Evolutionary conservation across 2,797 vertebrate genomes (phyloP), one percentile per base, ranked within the genome.

Genomic region (Rhinatrema bivittatum): DNA sequence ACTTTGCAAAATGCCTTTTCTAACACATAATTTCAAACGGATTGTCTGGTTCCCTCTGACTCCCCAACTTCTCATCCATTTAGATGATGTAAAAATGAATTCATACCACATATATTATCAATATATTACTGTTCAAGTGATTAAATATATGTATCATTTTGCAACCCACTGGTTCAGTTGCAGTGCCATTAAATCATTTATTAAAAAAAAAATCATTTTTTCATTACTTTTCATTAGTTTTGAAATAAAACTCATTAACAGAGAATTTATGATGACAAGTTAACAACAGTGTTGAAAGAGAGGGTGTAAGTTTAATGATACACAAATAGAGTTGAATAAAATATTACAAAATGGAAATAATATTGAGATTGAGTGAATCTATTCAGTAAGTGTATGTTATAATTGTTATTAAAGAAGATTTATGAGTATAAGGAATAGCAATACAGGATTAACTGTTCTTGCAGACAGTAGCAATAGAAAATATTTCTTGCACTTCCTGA

Each of bases 261-360:
- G 15, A 55, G 53, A 36, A 70, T 75, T 68, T 74, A 67, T 68
- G 62, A 57, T 62, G 56, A 74, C 36, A 63, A 70, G 57, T 65
- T 69, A 72, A 67, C 41, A 61, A 56, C 16, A 34, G 10, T 37
- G 32, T 41, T 46, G 56, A 45, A 55, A 13, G 2, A 0, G 58
- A 63, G 22, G 9, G 41, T 62, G 59, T 33, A 62, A 53, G 9
- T 39, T 64, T 70, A 69, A 60, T 58, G 50, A 60, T 44, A 65
- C 48, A 68, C 22, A 62, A 68, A 72, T 74, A 72, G 40, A 75
- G 35, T 53, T 65, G 69, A 68, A 69, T 69, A 62, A 70, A 70
- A 74, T 57, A 39, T 57, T 75, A 62, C 67, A 26, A 65, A 74
- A 63, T 62, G 39, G 56, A 74, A 72, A 63, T 68, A 75, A 63